Evolutionary conservation across 2,113 vertebrate genomes (phyloP), one percentile per base, ranked within the genome.

Genomic region (Astatotilapia flaviijosephi): DNA sequence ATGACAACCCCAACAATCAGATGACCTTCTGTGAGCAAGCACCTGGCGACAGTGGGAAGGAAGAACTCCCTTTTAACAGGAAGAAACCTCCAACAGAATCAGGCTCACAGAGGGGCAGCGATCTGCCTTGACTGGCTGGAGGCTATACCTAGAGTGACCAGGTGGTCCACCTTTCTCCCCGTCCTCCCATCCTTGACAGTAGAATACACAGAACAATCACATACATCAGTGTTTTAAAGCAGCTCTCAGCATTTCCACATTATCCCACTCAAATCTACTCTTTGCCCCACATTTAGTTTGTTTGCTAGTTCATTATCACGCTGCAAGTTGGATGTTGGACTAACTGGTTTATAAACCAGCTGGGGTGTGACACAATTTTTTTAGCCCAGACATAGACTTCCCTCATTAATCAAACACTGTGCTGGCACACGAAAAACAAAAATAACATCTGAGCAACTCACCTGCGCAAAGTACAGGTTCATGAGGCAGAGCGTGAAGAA

Each of bases 401-500:
- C 42, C 42, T 28, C 26, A 21, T 77, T 77, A 47, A 31, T 13
- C 15, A 31, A 75, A 75, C 12, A 40, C 13, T 15, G 65, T 73
- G 26, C 14, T 28, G 15, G 9, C 23, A 23, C 23, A 77, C 6
- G 26, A 9, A 10, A 26, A 42, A 23, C 7, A 42, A 23, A 42
- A 42, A 23, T 7, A 77, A 12, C 73, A 13, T 51, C 11, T 1
- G 8, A 73, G 37, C 9, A 10, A 86, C 95, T 97, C 96, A 99
- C 98, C 98, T 98, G 98, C 42, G 97, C 97, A 91, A 98, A 99
- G 95, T 99, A 99, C 11, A 99, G 96, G 95, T 99, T 99, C 97
- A 99, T 98, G 91, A 99, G 97, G 82, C 98, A 97, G 93, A 99
- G 97, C 0, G 98, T 99, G 96, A 99, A 99, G 97, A 99, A 99